Evolutionary conservation across 2,888 invertebrate species (phyloP), one percentile per base, ranked within the genome.

Genomic region (Sarcophaga caerulescens): DNA sequence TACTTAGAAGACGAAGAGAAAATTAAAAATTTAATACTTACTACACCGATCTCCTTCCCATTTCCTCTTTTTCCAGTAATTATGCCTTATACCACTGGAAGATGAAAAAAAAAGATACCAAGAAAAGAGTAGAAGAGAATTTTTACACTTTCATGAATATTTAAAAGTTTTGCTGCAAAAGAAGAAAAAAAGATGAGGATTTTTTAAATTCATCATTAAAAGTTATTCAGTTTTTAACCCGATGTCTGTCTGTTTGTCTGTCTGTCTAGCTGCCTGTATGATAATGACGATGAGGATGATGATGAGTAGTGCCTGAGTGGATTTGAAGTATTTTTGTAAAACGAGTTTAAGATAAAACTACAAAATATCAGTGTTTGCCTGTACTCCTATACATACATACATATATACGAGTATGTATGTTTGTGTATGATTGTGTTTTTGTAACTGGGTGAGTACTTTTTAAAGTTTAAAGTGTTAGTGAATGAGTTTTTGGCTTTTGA

Each of bases 141-240:
- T 21, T 70, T 60, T 74, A 23, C 60, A 66, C 65, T 75, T 81
- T 75, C 81, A 86, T 84, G 86, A 86, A 86, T 86, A 86, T 84
- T 86, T 84, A 81, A 84, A 86, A 86, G 81, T 84, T 86, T 73
- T 75, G 21, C 75, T 78, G 63, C 75, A 35, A 35, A 35, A 65
- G 84, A 63, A 82, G 81, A 75, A 52, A 82, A 84, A 75, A 52
- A 17, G 52, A 52, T 14, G 12, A 14, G 12, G 4, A 14, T 52
- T 68, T 66, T 78, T 75, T 45, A 75, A 86, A 81, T 81, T 86
- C 81, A 84, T 86, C 86, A 86, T 86, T 86, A 84, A 84, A 86
- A 86, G 84, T 86, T 84, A 77, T 84, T 75, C 52, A 52, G 52
- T 17, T 52, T 52, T 52, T 52, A 52, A 52, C 52, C n/a, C 44